Evolutionary conservation across 2,113 vertebrate genomes (phyloP).

Genomic region (Lycocorax pyrrhopterus): DNA sequence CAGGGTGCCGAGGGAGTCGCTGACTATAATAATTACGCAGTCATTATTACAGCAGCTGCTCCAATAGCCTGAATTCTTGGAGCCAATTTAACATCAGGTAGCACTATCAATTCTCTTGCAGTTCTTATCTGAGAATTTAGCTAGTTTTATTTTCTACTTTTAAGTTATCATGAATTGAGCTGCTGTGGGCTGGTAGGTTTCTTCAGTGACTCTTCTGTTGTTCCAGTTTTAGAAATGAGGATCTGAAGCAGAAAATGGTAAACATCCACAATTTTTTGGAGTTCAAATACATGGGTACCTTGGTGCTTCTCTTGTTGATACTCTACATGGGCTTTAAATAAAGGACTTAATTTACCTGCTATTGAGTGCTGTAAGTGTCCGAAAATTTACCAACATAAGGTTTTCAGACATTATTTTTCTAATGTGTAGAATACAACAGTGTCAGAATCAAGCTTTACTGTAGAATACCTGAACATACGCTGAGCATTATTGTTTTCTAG

Average conservation of each 20-base stretch:
- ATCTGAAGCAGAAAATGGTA: neutral
- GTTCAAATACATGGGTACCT: neutral
- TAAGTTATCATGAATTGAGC: neutral
- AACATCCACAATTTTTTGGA: neutral
- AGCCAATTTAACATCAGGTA: neutral
- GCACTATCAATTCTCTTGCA: neutral
- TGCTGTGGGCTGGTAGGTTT: neutral
- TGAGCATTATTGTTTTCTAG: neutral
- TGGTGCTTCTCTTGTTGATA: neutral
- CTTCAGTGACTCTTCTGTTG: neutral
- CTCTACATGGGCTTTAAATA: neutral
- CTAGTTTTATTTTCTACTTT: neutral
- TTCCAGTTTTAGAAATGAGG: neutral
- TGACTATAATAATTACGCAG: neutral
- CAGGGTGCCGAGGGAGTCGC: rapidly evolving
- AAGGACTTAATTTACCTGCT: neutral
- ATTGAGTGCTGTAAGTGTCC: neutral
- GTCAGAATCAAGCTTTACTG: neutral
- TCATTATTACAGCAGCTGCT: neutral
- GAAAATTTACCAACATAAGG: neutral
- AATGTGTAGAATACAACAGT: neutral
- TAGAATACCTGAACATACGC: neutral
- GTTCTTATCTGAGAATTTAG: neutral
- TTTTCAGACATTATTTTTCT: neutral
- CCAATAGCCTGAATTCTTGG: neutral